phyloP scores from a whole-genome alignment of 2,888 invertebrate genomes.

The Halictus quadricinctus region DNA sequence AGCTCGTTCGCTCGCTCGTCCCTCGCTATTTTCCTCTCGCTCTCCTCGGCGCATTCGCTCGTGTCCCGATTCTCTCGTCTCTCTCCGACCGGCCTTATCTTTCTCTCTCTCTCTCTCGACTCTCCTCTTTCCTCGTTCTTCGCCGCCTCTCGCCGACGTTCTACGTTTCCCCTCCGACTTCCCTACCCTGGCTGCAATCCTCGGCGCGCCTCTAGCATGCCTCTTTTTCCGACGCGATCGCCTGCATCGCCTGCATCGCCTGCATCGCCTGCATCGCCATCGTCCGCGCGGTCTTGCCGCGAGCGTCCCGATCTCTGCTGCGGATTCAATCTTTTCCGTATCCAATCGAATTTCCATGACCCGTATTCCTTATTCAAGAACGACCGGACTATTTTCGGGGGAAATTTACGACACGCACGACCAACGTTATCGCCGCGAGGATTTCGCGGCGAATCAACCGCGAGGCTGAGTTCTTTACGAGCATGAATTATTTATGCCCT shows the following conservation, averaged over 20 bases:
- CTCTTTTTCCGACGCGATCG: slow-evolving; percentile 51
- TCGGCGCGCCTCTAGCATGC: slow-evolving; percentile 30
- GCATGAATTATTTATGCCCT: slow-evolving; percentile 52
- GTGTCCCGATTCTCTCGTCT: slow-evolving; percentile 41
- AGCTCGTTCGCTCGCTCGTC: slow-evolving; percentile 31
- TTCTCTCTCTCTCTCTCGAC: slow-evolving; percentile 50
- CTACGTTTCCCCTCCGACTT: slow-evolving; percentile 38
- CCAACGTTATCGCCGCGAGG: slow-evolving; percentile 25
- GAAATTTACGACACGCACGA: slow-evolving; percentile 40
- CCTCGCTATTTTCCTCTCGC: slow-evolving; percentile 36
- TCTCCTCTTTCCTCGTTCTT: slow-evolving; percentile 35
- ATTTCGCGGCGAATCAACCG: slow-evolving; percentile 39
- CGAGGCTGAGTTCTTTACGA: slow-evolving; percentile 42
- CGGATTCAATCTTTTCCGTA: slow-evolving; percentile 21
- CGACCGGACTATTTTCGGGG: slow-evolving; percentile 21
- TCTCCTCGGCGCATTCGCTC: slow-evolving; percentile 43
- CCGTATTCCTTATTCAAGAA: slow-evolving; percentile 11
- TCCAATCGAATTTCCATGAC: slow-evolving; percentile 49
- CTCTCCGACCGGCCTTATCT: slow-evolving; percentile 29
- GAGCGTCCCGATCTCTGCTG: slow-evolving; percentile 16
- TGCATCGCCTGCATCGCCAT: slow-evolving; percentile 28
- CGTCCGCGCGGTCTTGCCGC: slow-evolving; percentile 1
- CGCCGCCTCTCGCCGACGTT: slow-evolving; percentile 22
- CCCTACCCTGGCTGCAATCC: slow-evolving; percentile 16
- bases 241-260: slow-evolving; percentile 32